phyloP scores from a whole-genome alignment of 2,888 invertebrate genomes.

The Xanthorhoe spadicearia region DNA sequence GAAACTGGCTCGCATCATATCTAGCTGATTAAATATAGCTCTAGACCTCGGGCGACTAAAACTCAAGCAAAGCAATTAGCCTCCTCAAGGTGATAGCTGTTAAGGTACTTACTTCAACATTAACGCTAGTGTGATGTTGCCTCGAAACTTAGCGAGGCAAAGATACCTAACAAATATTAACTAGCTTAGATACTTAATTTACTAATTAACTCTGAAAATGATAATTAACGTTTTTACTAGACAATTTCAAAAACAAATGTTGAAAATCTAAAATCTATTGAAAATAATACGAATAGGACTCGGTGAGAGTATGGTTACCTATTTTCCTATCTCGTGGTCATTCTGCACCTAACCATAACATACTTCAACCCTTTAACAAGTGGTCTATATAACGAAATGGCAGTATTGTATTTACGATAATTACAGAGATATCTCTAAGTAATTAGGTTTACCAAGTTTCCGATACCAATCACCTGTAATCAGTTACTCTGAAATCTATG shows the following conservation, averaged over 20 bases:
- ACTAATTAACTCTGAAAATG: no score
- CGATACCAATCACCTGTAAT: slow-evolving; percentile 4
- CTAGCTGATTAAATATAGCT: not conserved
- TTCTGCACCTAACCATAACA: no score
- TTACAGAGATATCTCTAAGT: not conserved
- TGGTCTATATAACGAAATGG: not conserved
- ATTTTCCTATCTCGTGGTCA: no score
- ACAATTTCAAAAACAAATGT: no score
- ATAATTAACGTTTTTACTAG: no score
- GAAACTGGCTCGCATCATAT: not conserved
- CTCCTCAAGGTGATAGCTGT: not conserved
- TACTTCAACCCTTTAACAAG: not conserved
- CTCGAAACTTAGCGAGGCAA: not conserved
- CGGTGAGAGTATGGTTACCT: no score
- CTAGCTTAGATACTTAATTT: not conserved
- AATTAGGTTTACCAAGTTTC: not conserved
- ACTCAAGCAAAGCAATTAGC: slow-evolving; percentile 1
- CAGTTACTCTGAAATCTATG: not conserved
- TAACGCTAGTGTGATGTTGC: not conserved
- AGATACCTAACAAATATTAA: not conserved
- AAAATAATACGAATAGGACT: no score
- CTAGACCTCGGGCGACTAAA: not conserved
- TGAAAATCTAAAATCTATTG: no score
- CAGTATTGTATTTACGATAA: not conserved
- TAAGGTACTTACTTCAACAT: not conserved